Base-by-base conservation (phyloP, 92 coral and sea anemone genomes). In the Phenganax stokvisi region DNA sequence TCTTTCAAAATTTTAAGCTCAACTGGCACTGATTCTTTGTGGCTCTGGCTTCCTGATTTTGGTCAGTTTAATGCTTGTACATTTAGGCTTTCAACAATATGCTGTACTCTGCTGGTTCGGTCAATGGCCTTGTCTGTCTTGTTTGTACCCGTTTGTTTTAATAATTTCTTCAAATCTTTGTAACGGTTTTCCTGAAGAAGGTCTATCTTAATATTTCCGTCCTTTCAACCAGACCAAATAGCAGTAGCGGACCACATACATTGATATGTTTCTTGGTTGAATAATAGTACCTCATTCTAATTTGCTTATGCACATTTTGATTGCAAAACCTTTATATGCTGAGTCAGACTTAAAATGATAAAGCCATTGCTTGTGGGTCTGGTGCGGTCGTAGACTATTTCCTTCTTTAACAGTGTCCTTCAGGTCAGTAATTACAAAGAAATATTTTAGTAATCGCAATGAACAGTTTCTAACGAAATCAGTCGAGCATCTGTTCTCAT, bases 61-160 rank as follows among this genome's bases (percentile, higher is more conserved):
- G 72, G 51, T 54, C 59, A 56, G 56, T 73, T 82, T 57, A 65
- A 17, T 59, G 81, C 62, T 80, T 82, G 87, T 51, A 51, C 56
- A 66, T 85, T 86, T 77, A 85, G 70, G 30, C 20, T 64, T 12
- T 64, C 70, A 64, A 64, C 70, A 12, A n/a, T 20, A 6, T 64
- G 31, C 70, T 28, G 56, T 71, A 71, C 88, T 75, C 85, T 67
- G 82, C 92, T 86, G 28, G 79, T 84, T 27, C 82, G 51, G 61
- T 86, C 87, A 9, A 86, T 86, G 56, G 91, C 85, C 20, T 79
- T 86, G 79, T 89, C 91, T 1, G 92, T 89, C 79, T 89, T 89
- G 86, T 89, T 86, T 51, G 89, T 83, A 75, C 92, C 92, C 92
- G 86, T 89, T 54, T 71, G 65, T 76, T 76, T 84, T 16, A 89